phyloP scores from a whole-genome alignment of 2,113 vertebrate species.

The Chionis minor region DNA sequence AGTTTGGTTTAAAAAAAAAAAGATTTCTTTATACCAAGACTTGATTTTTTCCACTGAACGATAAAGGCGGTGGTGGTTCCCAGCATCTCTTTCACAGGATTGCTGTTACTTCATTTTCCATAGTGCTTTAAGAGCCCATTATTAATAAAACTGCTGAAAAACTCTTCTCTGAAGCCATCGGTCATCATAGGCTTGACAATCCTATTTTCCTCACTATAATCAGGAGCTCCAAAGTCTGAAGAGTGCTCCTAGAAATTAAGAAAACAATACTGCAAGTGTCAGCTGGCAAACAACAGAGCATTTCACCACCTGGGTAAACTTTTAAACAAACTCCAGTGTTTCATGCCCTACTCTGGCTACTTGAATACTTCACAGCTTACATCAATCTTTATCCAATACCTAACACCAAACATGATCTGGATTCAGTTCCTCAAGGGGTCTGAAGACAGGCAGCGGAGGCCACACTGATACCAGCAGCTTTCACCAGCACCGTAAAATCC shows the following conservation, averaged over 20 bases:
- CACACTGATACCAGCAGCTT: background rate
- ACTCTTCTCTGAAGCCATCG: background rate
- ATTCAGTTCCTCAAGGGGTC: background rate
- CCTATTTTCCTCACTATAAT: background rate
- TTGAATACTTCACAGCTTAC: background rate
- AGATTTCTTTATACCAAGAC: background rate
- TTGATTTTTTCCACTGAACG: background rate
- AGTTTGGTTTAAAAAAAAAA: background rate
- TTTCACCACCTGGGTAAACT: background rate
- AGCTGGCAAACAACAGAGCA: background rate
- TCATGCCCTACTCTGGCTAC: background rate
- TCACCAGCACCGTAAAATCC: background rate
- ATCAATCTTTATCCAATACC: background rate
- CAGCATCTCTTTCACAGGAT: background rate
- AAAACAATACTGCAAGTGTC: background rate
- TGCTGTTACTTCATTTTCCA: background rate
- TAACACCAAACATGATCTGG: background rate
- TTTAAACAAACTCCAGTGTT: background rate
- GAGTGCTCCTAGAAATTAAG: background rate
- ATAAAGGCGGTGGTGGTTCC: background rate
- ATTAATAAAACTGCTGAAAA: background rate
- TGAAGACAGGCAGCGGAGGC: background rate
- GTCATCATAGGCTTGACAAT: background rate
- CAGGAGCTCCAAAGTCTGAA: background rate
- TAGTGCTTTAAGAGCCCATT: background rate